Conservation (phyloP, 1,140 invertebrate genomes). For the Camponotus pennsylvanicus region DNA sequence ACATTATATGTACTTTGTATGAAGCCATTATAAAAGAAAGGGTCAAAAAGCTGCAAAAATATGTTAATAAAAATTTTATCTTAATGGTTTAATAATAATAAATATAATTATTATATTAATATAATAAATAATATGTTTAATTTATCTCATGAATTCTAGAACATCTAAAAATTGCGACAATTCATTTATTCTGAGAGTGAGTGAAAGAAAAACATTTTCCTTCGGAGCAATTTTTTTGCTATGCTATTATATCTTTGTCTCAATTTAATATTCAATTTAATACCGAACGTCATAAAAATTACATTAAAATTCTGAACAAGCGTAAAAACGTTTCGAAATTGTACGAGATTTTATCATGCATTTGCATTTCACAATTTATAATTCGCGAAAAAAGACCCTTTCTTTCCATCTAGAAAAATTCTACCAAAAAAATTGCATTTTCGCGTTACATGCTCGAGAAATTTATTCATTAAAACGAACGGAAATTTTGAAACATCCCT, state of each 20-base stretch:
- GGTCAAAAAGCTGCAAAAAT: no score
- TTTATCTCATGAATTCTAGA: background rate
- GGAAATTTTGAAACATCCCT: background rate
- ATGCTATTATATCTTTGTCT: background rate
- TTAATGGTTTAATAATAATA: background rate
- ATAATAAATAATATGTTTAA: background rate
- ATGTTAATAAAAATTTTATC: no score
- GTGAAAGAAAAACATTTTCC: background rate
- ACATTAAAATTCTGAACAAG: background rate
- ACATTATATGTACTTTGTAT: no score
- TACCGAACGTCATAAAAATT: background rate
- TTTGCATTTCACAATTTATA: background rate
- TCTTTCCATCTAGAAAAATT: background rate
- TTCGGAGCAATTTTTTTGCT: background rate
- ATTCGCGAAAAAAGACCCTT: background rate
- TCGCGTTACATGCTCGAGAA: background rate
- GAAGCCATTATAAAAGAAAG: no score
- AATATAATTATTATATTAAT: constrained; percentile 9
- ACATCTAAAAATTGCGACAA: background rate
- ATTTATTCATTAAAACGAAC: constrained; percentile 11
- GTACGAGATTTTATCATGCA: background rate
- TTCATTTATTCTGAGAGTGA: background rate
- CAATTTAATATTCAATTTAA: constrained; percentile 14
- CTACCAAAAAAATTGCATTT: background rate
- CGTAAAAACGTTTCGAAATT: background rate